Percentiles rank a stretch among this genome's conserved stretches.
phyloP scores from a whole-genome alignment of 2,797 vertebrate species.

The Fringilla coelebs region DNA sequence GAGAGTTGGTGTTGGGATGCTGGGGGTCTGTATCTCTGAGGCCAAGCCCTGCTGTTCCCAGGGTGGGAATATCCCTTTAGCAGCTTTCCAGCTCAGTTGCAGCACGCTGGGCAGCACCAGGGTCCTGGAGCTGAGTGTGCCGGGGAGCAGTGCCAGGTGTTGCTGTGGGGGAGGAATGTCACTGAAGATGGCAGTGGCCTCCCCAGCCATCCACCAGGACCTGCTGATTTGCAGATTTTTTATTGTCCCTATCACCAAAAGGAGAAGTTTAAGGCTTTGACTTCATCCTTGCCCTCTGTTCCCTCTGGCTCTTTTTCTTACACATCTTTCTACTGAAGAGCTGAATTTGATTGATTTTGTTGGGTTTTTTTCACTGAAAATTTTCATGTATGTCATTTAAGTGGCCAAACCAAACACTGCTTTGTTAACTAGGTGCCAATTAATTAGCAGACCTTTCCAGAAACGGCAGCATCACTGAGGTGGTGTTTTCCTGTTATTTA shows the following conservation, averaged over 20 bases:
- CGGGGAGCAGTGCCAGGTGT: background rate
- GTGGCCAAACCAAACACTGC: background rate
- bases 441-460: background rate
- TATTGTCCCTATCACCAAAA: background rate
- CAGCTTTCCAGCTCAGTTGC: background rate
- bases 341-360: background rate
- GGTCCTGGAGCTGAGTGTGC: background rate
- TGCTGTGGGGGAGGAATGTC: background rate
- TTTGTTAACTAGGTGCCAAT: background rate
- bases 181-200: background rate
- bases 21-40: background rate
- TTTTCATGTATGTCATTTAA: background rate
- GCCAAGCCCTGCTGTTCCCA: background rate
- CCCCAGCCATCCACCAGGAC: background rate
- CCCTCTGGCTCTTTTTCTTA: background rate
- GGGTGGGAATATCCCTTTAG: background rate
- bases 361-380: rapidly evolving
- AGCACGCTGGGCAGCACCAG: background rate
- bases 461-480: background rate
- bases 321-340: background rate
- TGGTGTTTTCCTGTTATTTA: background rate
- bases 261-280: background rate
- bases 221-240: background rate
- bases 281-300: background rate
- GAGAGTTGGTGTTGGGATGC: background rate